Conservation (phyloP, 2,113 vertebrate species). For the Microcebus murinus region DNA sequence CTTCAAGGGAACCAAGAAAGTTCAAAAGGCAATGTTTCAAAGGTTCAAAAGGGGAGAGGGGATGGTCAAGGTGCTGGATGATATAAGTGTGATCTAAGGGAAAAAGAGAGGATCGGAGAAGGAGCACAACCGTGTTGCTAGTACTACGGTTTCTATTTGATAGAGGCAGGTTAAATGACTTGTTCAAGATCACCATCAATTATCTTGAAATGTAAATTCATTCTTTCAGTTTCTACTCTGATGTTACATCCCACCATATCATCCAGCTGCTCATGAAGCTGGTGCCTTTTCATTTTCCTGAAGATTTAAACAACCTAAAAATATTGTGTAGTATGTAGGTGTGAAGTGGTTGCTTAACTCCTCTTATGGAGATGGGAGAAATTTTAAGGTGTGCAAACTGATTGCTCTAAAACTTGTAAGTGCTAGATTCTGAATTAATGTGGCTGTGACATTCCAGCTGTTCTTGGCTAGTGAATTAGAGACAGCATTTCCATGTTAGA, state of each 20-base stretch:
- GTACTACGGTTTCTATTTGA: not conserved
- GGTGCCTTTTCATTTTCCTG: not conserved
- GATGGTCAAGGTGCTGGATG: not conserved
- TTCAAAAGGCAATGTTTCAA: conserved; percentile 4
- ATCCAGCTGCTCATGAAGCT: not conserved
- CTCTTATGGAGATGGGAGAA: conserved; percentile 41
- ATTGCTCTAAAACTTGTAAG: not conserved
- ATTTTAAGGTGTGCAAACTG: not conserved
- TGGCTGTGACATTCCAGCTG: not conserved
- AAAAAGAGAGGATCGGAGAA: not conserved
- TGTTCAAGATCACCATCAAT: not conserved
- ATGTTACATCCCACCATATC: not conserved
- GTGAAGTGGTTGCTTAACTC: conserved; percentile 8
- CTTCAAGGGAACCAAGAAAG: conserved; percentile 22
- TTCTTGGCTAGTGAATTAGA: conserved; percentile 8
- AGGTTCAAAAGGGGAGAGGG: not conserved
- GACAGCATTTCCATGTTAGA: conserved; percentile 34
- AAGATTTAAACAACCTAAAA: conserved; percentile 50
- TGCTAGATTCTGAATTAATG: conserved; percentile 26
- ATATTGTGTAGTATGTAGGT: not conserved
- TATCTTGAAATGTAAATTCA: conserved; percentile 39
- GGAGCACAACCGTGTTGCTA: not conserved
- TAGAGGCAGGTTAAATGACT: not conserved
- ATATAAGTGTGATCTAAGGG: not conserved
- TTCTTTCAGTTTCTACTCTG: conserved; percentile 27